Evolutionary conservation across 2,113 vertebrate genomes (phyloP).

Genomic region (Sphyrna mokarran): DNA sequence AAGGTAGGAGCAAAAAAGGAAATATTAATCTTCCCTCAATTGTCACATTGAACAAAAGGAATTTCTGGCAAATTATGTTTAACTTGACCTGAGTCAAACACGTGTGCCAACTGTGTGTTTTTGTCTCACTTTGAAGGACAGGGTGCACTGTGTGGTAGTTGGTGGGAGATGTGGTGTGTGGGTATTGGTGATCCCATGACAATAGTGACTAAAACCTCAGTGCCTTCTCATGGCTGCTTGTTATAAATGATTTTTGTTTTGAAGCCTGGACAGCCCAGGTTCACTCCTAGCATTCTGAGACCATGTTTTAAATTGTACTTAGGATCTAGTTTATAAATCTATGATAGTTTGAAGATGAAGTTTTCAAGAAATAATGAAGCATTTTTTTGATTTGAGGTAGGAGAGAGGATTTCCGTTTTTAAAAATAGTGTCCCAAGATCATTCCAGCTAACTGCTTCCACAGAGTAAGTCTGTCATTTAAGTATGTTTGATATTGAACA

Average conservation of each 20-base stretch:
- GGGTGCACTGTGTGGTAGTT: not conserved
- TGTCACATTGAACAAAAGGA: not conserved
- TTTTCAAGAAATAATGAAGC: conserved; percentile 9
- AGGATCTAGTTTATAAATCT: not conserved
- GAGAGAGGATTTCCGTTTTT: not conserved
- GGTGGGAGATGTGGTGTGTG: not conserved
- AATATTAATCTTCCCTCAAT: not conserved
- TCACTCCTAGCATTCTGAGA: not conserved
- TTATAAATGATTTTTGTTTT: not conserved
- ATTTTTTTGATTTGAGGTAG: not conserved
- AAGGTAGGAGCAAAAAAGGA: not conserved
- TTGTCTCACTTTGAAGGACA: not conserved
- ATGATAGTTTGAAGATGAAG: not conserved
- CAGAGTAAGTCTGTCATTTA: not conserved
- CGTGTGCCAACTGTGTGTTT: too few relatives aligned
- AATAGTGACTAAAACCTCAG: not conserved
- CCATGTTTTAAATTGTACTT: not conserved
- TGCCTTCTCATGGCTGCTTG: not conserved
- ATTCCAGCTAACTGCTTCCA: not conserved
- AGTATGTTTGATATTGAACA: not conserved
- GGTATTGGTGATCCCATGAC: not conserved
- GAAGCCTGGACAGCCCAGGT: not conserved
- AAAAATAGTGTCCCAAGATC: not conserved
- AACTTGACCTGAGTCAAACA: not conserved
- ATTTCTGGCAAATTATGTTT: not conserved